Base-by-base conservation (phyloP, 1,140 invertebrate genomes). In the Hylaeus anthracinus region DNA sequence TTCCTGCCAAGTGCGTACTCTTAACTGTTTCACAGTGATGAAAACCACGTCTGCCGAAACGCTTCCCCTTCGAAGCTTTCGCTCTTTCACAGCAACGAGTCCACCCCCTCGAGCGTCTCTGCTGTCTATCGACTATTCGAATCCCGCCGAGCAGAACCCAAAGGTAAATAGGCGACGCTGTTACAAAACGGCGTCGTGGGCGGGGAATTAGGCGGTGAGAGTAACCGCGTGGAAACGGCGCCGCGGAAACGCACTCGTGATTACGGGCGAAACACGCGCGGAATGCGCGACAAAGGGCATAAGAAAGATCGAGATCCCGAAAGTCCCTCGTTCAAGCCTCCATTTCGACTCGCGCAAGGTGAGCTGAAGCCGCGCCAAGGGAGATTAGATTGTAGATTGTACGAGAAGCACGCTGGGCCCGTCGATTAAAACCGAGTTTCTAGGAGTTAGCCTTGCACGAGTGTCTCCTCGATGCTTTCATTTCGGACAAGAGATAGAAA, bases 11-110 rank as follows among this genome's bases (percentile, higher is more conserved):
- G 55, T n/a, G 26, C 55, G 53, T 10, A 9, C 15, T 26, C 26
- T 26, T 26, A 26, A 26, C 26, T 26, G 26, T 26, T 26, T 26
- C 26, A 41, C 37, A 51, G 65, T 51, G 39, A 12, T n/a, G 70
- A 74, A 79, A 73, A 71, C 77, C 74, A 26, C 70, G 72, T 82
- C 60, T 67, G 66, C 41, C 63, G 60, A 45, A 56, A 65, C 39
- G 56, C 26, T 82, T 60, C 76, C 48, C 48, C n/a, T 39, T 60
- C 55, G 45, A 3, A 1, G 37, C 58, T 73, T 64, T 5, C 9
- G 3, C 9, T 1, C 0, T 5, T 64, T 12, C 60, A 1, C 10
- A 12, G n/a, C 14, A 15, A 51, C 58, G 9, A 51, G 6, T 15
- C 26, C 60, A n/a, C 14, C n/a, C 14, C 14, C 55, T 81, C 60